phyloP scores from a whole-genome alignment of 2,113 vertebrate species.

The Alligator sinensis region DNA sequence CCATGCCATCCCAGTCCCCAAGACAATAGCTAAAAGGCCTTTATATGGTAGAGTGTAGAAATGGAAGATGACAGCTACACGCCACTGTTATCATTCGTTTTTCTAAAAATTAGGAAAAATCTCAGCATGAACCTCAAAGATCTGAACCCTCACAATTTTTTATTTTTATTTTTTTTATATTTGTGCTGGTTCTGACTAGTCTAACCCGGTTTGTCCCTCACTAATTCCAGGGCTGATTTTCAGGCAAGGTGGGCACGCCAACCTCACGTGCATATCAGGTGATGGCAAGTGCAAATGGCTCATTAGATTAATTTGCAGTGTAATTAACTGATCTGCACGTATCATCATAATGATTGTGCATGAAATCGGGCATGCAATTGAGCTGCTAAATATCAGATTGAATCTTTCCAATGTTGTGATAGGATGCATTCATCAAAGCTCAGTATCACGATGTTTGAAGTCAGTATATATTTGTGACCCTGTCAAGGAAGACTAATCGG shows the following conservation, averaged over 20 bases:
- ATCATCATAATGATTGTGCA: background rate
- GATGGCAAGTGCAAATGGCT: background rate
- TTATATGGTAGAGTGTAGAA: background rate
- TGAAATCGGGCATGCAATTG: rapidly evolving
- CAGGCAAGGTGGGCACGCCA: background rate
- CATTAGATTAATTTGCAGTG: background rate
- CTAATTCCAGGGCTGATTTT: rapidly evolving
- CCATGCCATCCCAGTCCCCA: too few species aligned
- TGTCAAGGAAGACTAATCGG: background rate
- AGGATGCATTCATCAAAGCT: background rate
- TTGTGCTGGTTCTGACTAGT: background rate
- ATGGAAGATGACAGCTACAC: background rate
- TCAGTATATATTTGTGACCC: background rate
- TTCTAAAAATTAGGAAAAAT: background rate
- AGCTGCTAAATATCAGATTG: background rate
- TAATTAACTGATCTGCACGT: background rate
- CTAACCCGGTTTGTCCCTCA: rapidly evolving
- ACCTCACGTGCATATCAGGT: rapidly evolving
- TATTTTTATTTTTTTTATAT: background rate
- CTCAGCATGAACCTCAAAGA: rapidly evolving
- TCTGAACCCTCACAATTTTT: background rate
- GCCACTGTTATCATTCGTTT: background rate
- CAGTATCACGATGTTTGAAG: background rate
- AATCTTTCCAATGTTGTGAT: background rate
- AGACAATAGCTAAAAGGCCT: background rate